These are phyloP conservation scores for Hirundichthys speculiger DNA, from an alignment of 2,113 vertebrate genomes.

Conservation along the genomic window DNA sequence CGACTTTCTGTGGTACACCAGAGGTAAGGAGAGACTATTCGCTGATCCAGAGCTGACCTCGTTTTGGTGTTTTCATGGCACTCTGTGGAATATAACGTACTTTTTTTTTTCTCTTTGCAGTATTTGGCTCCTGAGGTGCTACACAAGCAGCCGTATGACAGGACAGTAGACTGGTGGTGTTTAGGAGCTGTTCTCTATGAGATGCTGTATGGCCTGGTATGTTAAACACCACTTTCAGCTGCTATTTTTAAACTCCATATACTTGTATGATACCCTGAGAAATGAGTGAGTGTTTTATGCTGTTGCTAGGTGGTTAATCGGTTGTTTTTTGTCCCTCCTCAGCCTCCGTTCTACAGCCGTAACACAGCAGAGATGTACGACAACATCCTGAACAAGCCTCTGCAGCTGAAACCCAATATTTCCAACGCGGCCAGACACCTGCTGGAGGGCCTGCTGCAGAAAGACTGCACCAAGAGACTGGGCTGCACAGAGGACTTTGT, in stretches of 20 bases:
- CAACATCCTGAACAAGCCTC: slow-evolving; percentile 98
- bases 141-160: slow-evolving; percentile 97
- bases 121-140: slow-evolving; percentile 98
- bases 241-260: background rate
- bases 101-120: slow-evolving; percentile 70
- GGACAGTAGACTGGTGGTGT: slow-evolving; percentile 99
- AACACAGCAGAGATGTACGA: slow-evolving; percentile 99
- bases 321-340: slow-evolving; percentile 27
- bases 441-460: slow-evolving; percentile 95
- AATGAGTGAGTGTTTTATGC: too few relatives aligned
- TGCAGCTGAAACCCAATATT: slow-evolving; percentile 98
- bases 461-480: slow-evolving; percentile 93
- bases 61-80: background rate
- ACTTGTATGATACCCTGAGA: background rate
- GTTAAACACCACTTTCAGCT: slow-evolving; percentile 24
- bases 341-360: slow-evolving; percentile 98
- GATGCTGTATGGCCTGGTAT: slow-evolving; percentile 98
- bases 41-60: background rate
- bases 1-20: slow-evolving; percentile 97
- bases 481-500: slow-evolving; percentile 97
- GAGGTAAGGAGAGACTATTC: slow-evolving; percentile 83
- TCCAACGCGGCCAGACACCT: slow-evolving; percentile 94
- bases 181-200: slow-evolving; percentile 96
- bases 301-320: slow-evolving; percentile 1
- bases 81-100: background rate